phyloP scores from a whole-genome alignment of 2,797 vertebrate genomes.

The Anomalospiza imberbis region DNA sequence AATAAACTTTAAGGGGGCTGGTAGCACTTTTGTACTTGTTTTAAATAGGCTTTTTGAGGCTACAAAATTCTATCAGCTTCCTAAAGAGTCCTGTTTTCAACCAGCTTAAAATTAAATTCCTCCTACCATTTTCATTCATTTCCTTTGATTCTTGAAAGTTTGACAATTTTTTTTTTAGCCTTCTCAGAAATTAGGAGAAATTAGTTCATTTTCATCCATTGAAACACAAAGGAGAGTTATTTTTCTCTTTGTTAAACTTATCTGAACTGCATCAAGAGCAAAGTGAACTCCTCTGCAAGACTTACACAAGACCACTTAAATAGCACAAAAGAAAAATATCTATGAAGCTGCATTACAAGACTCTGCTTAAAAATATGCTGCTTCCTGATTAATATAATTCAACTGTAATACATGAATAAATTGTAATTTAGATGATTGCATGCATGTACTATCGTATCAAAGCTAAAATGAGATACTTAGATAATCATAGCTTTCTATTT shows the following conservation, averaged over 20 bases:
- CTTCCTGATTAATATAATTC: conserved; percentile 55
- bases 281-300: conserved; percentile 3
- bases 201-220: not conserved
- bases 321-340: not conserved
- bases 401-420: conserved; percentile 49
- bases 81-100: not conserved
- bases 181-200: not conserved
- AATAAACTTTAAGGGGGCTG: not conserved
- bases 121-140: not conserved
- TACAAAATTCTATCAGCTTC: not conserved
- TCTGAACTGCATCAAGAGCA: not conserved
- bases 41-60: not conserved
- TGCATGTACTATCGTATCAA: not conserved
- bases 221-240: not conserved
- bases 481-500: conserved; percentile 16
- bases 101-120: not conserved
- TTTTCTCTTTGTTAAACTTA: conserved; percentile 28
- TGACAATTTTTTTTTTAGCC: not conserved
- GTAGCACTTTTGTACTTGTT: not conserved
- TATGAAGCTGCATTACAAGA: not conserved
- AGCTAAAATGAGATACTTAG: conserved; percentile 46
- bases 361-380: conserved; percentile 25
- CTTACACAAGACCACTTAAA: conserved; percentile 10
- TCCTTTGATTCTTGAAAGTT: not conserved
- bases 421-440: conserved; percentile 59